phyloP scores from a whole-genome alignment of 2,797 vertebrate species.

The Sus cebifrons region DNA sequence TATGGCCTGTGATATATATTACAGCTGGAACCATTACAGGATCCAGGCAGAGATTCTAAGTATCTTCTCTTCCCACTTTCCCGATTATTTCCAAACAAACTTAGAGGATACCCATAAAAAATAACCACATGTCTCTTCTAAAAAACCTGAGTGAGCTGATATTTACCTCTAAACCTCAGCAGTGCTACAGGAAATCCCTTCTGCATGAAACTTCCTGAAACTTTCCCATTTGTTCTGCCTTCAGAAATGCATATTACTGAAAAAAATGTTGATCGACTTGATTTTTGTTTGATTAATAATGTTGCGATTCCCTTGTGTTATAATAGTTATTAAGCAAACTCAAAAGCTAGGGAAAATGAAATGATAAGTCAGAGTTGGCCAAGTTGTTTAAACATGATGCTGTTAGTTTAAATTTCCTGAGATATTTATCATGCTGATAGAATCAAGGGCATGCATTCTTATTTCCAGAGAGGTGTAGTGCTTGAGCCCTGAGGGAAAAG shows the following conservation, averaged over 20 bases:
- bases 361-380: neutral
- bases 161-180: neutral
- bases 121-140: neutral
- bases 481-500: neutral
- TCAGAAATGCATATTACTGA: neutral
- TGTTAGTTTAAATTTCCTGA: conserved; percentile 14
- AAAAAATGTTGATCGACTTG: neutral
- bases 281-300: neutral
- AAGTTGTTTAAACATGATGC: neutral
- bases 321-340: conserved; percentile 21
- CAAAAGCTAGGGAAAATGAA: conserved; percentile 22
- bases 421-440: neutral
- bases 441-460: neutral
- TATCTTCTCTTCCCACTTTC: conserved; percentile 13
- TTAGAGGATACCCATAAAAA: neutral
- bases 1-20: neutral
- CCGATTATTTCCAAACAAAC: conserved; percentile 2
- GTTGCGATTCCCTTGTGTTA: neutral
- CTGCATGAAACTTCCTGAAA: neutral
- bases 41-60: neutral
- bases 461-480: neutral
- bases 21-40: neutral
- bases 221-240: neutral
- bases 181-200: neutral
- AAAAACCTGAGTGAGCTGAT: neutral